These are phyloP conservation scores for Macroramphosus scolopax DNA, from an alignment of 2,797 vertebrate species.

Conservation along the genomic window DNA sequence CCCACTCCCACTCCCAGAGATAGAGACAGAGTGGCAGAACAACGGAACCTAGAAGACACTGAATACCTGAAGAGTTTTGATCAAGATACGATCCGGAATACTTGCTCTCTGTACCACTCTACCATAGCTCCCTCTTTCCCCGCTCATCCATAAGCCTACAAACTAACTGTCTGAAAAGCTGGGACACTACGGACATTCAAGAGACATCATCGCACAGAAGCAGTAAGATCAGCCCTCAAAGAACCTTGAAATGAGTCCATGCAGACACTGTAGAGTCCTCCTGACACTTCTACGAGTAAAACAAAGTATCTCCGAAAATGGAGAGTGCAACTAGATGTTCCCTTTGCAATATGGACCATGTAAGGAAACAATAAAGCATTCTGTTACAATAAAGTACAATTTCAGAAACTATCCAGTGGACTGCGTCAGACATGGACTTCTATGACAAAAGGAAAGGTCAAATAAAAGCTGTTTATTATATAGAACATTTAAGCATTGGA, in stretches of 20 bases:
- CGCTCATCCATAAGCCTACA: conserved; percentile 73
- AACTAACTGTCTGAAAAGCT: conserved; percentile 38
- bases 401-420: conserved; percentile 39
- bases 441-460: conserved; percentile 23
- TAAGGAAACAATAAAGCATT: conserved; percentile 29
- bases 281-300: conserved; percentile 34
- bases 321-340: conserved; percentile 39
- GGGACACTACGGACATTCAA: conserved; percentile 49
- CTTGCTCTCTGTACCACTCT: conserved; percentile 66
- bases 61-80: conserved; percentile 71
- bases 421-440: conserved; percentile 30
- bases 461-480: conserved; percentile 20
- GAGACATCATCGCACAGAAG: conserved; percentile 35
- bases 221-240: conserved; percentile 42
- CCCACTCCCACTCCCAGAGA: conserved; percentile 53
- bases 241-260: conserved; percentile 41
- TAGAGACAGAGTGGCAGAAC: conserved; percentile 68
- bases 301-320: conserved; percentile 39
- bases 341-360: conserved; percentile 44
- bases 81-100: conserved; percentile 52
- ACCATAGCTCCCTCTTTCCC: conserved; percentile 64
- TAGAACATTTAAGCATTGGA: conserved; percentile 37
- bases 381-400: conserved; percentile 36
- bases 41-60: conserved; percentile 64
- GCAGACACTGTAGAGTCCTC: conserved; percentile 27